Conservation (phyloP, 2,888 invertebrate genomes). For the Caenorhabditis virilis region DNA sequence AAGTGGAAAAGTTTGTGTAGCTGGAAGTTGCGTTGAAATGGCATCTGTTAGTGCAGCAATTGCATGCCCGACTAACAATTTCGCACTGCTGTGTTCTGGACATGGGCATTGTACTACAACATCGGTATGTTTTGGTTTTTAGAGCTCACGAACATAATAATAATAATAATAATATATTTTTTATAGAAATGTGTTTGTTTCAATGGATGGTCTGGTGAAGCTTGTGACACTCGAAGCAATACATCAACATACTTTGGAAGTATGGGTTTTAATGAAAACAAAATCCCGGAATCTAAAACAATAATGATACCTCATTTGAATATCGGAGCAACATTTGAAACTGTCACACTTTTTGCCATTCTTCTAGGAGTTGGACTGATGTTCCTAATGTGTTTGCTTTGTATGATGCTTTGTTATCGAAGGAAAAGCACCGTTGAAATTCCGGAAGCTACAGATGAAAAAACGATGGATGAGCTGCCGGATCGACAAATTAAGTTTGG, state of each 20-base stretch:
- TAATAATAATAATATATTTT: not conserved
- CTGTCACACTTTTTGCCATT: constrained; percentile 70
- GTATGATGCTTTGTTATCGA: constrained; percentile 70
- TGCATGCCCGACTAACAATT: constrained; percentile 84
- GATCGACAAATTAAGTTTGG: constrained; percentile 70
- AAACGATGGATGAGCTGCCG: constrained; percentile 33
- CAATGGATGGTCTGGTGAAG: constrained; percentile 74
- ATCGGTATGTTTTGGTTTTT: constrained; percentile 10
- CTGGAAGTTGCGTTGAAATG: constrained; percentile 53
- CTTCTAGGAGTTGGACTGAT: constrained; percentile 70
- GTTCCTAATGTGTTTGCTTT: constrained; percentile 69
- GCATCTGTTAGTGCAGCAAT: constrained; percentile 53
- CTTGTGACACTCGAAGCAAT: constrained; percentile 66
- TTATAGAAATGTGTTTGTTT: constrained; percentile 88
- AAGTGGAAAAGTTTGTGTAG: constrained; percentile 52
- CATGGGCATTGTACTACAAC: constrained; percentile 77
- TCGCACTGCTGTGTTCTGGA: constrained; percentile 87
- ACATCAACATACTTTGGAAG: constrained; percentile 17
- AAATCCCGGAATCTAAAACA: not conserved
- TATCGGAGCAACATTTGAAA: constrained; percentile 62
- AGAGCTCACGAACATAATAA: too few species aligned
- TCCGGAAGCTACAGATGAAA: constrained; percentile 44
- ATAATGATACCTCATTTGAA: constrained; percentile 50
- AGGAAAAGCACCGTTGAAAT: constrained; percentile 51
- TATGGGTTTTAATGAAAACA: constrained; percentile 14